Conservation (phyloP, 2,113 vertebrate genomes). For the Dipodomys merriami region DNA sequence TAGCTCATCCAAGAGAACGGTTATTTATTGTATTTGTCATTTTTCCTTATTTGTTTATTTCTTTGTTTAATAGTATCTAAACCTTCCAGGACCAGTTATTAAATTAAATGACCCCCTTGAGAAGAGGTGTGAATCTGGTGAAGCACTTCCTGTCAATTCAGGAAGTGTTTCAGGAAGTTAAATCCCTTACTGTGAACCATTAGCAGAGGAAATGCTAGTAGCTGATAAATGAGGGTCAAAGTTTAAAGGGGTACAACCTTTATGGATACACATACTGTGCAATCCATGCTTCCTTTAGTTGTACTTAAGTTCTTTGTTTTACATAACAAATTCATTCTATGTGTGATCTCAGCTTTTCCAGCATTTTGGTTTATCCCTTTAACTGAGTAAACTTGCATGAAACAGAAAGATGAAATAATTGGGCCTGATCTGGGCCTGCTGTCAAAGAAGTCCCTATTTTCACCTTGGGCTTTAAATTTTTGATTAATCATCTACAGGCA, state of each 20-base stretch:
- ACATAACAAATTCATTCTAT: neutral
- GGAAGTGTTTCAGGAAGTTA: neutral
- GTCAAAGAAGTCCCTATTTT: neutral
- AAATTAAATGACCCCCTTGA: neutral
- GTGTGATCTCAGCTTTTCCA: constrained; percentile 2
- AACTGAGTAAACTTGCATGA: neutral
- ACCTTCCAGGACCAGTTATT: neutral
- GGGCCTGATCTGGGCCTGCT: neutral
- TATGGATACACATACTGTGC: neutral
- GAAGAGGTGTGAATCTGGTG: neutral
- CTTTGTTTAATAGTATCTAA: neutral
- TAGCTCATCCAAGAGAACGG: neutral
- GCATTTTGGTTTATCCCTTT: neutral
- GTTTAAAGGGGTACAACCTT: neutral
- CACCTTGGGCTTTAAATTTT: neutral
- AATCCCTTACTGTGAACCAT: neutral
- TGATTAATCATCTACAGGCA: neutral
- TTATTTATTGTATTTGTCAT: neutral
- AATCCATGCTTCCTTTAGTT: neutral
- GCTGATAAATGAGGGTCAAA: neutral
- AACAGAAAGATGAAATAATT: neutral
- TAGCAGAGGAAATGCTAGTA: neutral
- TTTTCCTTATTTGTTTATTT: neutral
- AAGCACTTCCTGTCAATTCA: neutral
- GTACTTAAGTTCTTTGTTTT: neutral